Evolutionary conservation across 2,113 vertebrate genomes (phyloP).

Genomic region (Siniperca chuatsi): DNA sequence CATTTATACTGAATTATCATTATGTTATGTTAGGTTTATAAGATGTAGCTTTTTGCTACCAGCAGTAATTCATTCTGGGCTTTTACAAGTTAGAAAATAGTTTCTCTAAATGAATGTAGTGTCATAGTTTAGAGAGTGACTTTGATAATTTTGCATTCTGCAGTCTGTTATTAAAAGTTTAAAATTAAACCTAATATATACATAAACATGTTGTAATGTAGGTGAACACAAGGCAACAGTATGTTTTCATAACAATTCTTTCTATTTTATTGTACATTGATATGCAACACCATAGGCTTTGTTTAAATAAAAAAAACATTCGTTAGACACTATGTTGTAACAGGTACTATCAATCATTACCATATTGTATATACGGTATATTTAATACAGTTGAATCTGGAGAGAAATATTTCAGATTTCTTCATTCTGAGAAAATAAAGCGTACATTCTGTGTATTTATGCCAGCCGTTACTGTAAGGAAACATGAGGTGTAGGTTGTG

Average conservation of each 20-base stretch:
- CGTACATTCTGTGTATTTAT: constrained; percentile 21
- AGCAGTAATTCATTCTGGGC: not conserved
- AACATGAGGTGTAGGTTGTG: constrained; percentile 40
- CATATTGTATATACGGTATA: not conserved
- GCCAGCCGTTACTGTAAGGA: constrained; percentile 5
- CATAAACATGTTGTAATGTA: not conserved
- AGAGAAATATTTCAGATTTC: not conserved
- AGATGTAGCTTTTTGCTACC: too few species aligned
- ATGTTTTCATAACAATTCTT: not conserved
- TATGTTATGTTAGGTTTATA: not conserved
- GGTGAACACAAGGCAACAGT: not conserved
- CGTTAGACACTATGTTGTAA: not conserved
- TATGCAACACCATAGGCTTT: not conserved
- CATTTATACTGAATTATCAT: not conserved
- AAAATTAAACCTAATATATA: not conserved
- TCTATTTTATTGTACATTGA: constrained; percentile 20
- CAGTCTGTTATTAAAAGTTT: too few species aligned
- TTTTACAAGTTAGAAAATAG: not conserved
- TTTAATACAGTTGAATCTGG: not conserved
- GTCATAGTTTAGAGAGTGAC: not conserved
- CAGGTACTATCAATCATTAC: not conserved
- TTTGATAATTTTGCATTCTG: not conserved
- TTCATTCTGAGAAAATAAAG: not conserved
- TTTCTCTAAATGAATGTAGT: not conserved
- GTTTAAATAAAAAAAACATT: constrained; percentile 11